Conservation (phyloP, 2,113 vertebrate genomes). For the Lanius ludovicianus region DNA sequence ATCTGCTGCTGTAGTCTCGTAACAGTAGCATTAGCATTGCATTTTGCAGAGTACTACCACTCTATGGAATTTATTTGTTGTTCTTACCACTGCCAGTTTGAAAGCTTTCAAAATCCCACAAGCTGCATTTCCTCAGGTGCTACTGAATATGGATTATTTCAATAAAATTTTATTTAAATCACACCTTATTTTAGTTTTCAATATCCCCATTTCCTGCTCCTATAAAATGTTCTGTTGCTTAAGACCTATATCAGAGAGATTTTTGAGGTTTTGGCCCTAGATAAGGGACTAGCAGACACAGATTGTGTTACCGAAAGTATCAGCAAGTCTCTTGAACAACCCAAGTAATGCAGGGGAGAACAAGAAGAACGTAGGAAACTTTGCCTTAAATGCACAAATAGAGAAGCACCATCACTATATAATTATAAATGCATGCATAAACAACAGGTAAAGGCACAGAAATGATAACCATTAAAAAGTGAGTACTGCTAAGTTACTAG, state of each 20-base stretch:
- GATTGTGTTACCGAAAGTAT: neutral
- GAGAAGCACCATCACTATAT: neutral
- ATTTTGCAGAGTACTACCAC: slow-evolving; percentile 39
- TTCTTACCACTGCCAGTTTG: slow-evolving; percentile 29
- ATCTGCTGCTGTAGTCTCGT: slow-evolving; percentile 8
- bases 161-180: neutral
- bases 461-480: neutral
- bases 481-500: neutral
- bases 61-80: slow-evolving; percentile 50
- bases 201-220: neutral
- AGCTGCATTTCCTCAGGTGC: slow-evolving; percentile 30
- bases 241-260: neutral
- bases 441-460: neutral
- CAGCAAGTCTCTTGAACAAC: neutral
- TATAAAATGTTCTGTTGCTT: neutral
- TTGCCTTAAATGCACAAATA: neutral
- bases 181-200: neutral
- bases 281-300: neutral
- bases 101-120: slow-evolving; percentile 44
- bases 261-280: neutral
- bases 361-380: neutral
- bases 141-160: slow-evolving; percentile 34
- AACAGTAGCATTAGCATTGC: slow-evolving; percentile 36
- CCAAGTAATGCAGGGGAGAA: neutral
- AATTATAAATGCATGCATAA: neutral